These are phyloP conservation scores for Tetramorium simillimum DNA, from an alignment of 1,140 invertebrate genomes.

Conservation along the genomic window DNA sequence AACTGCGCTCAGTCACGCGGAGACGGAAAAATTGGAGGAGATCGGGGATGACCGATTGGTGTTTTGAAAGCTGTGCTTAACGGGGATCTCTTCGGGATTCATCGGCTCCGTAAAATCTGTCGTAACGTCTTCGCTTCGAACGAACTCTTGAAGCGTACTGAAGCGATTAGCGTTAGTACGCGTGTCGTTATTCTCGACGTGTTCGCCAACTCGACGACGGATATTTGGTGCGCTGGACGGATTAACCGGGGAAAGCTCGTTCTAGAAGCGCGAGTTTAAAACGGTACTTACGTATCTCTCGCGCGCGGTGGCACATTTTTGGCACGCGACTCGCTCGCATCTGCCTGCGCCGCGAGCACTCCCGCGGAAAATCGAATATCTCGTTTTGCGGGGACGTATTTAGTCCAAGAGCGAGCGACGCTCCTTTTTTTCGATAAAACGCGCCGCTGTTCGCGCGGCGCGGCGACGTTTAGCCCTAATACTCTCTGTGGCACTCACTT, in stretches of 20 bases:
- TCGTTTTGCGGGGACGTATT: constrained; percentile 78
- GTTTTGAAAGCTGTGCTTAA: constrained; percentile 8
- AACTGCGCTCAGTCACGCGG: not conserved
- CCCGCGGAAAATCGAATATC: constrained; percentile 62
- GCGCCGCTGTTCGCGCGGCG: constrained; percentile 43
- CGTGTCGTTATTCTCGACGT: constrained; percentile 6
- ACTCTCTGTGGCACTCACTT: too few relatives aligned
- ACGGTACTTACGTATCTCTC: constrained; percentile 84
- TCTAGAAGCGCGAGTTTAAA: constrained; percentile 80
- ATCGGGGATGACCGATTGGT: not conserved
- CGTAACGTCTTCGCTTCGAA: not conserved
- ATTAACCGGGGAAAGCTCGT: constrained; percentile 66
- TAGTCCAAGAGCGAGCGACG: constrained; percentile 77
- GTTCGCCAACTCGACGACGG: constrained; percentile 26
- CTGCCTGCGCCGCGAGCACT: constrained; percentile 62
- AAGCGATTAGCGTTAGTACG: not conserved
- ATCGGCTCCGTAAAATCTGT: not conserved
- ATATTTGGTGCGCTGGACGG: constrained; percentile 66
- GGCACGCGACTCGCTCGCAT: constrained; percentile 80
- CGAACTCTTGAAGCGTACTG: not conserved
- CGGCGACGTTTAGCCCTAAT: not conserved
- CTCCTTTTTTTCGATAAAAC: constrained; percentile 72
- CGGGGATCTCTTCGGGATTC: not conserved
- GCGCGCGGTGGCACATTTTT: constrained; percentile 83
- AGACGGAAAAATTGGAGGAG: not conserved